Evolutionary conservation across 2,888 invertebrate genomes (phyloP), one percentile per base, ranked within the genome.

Genomic region (Calliopum simillimum): DNA sequence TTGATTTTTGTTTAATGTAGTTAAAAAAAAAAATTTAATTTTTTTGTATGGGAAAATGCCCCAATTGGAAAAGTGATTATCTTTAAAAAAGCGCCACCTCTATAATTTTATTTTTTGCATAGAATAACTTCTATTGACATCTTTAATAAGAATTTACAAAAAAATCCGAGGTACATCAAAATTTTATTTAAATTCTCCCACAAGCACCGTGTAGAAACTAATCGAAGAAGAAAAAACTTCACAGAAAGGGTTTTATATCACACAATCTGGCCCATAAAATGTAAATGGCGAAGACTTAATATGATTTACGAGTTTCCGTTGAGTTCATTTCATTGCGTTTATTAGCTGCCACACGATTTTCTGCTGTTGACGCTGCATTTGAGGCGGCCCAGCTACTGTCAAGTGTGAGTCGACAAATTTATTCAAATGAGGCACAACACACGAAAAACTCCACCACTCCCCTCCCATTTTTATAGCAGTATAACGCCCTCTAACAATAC

Each of bases 271-370:
- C 47, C 49, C 58, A 49, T 71, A 73, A 71, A 71, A 67, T 69
- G 71, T 71, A 71, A 71, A 69, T 67, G 71, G 61, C 67, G 73
- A 71, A 56, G 71, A 73, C 69, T 64, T 44, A 73, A 72, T 72
- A 74, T 77, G 77, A 77, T 76, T 77, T 77, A 77, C 76, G 77
- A 70, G 74, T 71, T 76, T 76, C 74, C 73, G 75, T 74, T 75
- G 67, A 67, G 49, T 59, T 67, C 67, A 58, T 67, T 58, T 13
- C 56, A 21, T 23, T n/a, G 55, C 65, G 65, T 66, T 66, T 66
- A 66, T 47, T 55, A 66, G 46, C 47, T 21, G 51, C 64, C 51
- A 49, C 49, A 41, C 49, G 33, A 41, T 51, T 64, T 63, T 41
- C 25, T 16, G 23, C 21, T 1, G 16, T 21, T 16, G 12, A n/a